Percentiles rank a stretch among this genome's conserved stretches.
phyloP scores from a whole-genome alignment of 2,888 invertebrate genomes.

The Gasteruption jaculator region DNA sequence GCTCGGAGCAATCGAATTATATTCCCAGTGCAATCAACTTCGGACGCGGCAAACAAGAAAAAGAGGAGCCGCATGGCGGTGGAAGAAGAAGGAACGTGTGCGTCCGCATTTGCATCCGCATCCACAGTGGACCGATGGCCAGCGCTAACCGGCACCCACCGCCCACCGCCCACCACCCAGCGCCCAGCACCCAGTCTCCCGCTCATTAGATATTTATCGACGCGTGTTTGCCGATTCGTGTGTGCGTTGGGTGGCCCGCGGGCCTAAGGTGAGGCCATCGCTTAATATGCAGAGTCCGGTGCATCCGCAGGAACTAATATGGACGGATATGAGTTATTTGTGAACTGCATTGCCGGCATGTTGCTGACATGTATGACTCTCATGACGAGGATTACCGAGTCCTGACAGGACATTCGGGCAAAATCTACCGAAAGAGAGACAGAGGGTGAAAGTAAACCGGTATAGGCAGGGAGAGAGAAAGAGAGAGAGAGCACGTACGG shows the following conservation, averaged over 20 bases:
- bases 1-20: slow-evolving; percentile 47
- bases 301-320: slow-evolving; percentile 38
- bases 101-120: slow-evolving; percentile 21
- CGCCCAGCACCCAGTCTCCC: too few relatives aligned
- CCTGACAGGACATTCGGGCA: slow-evolving; percentile 39
- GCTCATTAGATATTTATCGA: too few relatives aligned
- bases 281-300: slow-evolving; percentile 4
- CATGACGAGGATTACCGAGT: slow-evolving; percentile 37
- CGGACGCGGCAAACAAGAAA: slow-evolving; percentile 22
- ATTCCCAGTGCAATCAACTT: slow-evolving; percentile 47
- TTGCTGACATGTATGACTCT: slow-evolving; percentile 46
- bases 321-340: slow-evolving; percentile 45
- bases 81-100: slow-evolving; percentile 11
- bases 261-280: too few relatives aligned
- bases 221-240: too few relatives aligned
- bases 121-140: too few relatives aligned
- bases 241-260: too few relatives aligned
- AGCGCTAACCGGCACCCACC: too few relatives aligned
- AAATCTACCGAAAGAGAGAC: slow-evolving; percentile 11
- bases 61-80: slow-evolving; percentile 5
- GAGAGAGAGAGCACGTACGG: too few relatives aligned
- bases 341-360: slow-evolving; percentile 31
- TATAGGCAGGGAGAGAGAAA: too few relatives aligned
- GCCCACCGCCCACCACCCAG: too few relatives aligned
- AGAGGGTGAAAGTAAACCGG: slow-evolving; percentile 21